Percentiles rank a stretch among this genome's conserved stretches.
phyloP scores from a whole-genome alignment of 1,140 invertebrate species.

The Drosophila sproati region DNA sequence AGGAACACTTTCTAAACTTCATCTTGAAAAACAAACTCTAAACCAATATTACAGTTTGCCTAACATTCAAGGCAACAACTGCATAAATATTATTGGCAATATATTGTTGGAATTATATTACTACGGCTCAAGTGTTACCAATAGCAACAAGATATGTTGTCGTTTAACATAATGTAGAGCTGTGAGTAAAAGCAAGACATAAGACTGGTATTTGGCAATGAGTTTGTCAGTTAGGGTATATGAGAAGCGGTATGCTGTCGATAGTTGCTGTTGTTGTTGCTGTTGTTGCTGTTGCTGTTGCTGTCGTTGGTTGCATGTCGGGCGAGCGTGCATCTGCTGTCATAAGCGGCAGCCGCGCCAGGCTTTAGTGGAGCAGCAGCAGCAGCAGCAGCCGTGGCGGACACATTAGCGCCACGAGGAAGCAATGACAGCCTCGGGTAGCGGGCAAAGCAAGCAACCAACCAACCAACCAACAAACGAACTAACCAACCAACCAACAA shows the following conservation, averaged over 20 bases:
- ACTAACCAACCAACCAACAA: slow-evolving; percentile 12
- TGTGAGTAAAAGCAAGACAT: neutral
- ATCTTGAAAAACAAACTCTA: no score
- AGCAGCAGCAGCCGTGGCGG: slow-evolving; percentile 45
- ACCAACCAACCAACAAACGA: neutral
- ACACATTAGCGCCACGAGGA: slow-evolving; percentile 78
- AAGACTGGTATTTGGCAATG: neutral
- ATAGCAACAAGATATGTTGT: no score
- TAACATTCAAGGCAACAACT: no score
- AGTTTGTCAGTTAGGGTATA: neutral
- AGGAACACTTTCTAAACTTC: no score
- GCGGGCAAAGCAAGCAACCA: slow-evolving; percentile 30
- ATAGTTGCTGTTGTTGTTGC: slow-evolving; percentile 4
- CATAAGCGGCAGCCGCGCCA: slow-evolving; percentile 48
- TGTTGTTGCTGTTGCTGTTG: slow-evolving; percentile 30
- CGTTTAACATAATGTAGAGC: neutral
- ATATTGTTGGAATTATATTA: no score
- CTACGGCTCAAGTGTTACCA: no score
- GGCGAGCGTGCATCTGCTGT: slow-evolving; percentile 49
- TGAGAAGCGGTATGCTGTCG: neutral
- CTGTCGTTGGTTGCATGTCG: slow-evolving; percentile 45
- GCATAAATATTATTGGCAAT: no score
- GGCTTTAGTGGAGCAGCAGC: slow-evolving; percentile 68
- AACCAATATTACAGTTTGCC: no score
- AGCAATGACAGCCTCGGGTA: slow-evolving; percentile 64